A percentile compares a stretch with the other conserved stretches of the same genome.
phyloP scores from a whole-genome alignment of 2,888 invertebrate genomes.

The Drosophila rubida region DNA sequence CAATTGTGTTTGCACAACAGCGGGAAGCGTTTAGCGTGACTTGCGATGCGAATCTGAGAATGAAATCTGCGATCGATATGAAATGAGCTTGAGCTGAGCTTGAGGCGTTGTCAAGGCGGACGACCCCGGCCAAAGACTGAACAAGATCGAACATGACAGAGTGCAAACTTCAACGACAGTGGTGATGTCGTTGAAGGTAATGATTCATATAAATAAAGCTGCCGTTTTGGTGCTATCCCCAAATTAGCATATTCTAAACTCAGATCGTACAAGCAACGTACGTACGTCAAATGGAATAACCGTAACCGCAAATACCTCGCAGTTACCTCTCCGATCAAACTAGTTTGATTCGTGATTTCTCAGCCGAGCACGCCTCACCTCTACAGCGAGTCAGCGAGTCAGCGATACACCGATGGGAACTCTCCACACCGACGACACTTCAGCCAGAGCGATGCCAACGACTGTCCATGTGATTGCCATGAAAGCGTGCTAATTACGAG shows the following conservation, averaged over 20 bases:
- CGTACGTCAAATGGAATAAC: constrained; percentile 50
- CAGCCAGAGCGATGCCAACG: constrained; percentile 15
- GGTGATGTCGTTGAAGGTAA: constrained; percentile 70
- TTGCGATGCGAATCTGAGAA: constrained; percentile 31
- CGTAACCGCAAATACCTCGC: constrained; percentile 20
- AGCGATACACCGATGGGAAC: constrained; percentile 5
- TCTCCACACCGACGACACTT: constrained; percentile 1
- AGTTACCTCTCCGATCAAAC: constrained; percentile 37
- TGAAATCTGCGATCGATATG: constrained; percentile 13
- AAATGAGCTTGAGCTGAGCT: constrained; percentile 4
- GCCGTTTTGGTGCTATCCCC: constrained; percentile 49
- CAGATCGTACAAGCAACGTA: constrained; percentile 44
- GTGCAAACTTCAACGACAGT: constrained; percentile 48
- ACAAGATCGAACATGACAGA: constrained; percentile 11
- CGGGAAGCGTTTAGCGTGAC: constrained; percentile 57
- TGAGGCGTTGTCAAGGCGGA: constrained; percentile 45
- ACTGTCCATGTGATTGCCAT: constrained; percentile 61
- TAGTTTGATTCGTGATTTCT: constrained; percentile 44
- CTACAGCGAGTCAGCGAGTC: no score
- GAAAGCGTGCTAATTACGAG: constrained; percentile 57
- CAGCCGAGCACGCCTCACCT: constrained; percentile 8
- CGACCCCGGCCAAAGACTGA: constrained; percentile 23
- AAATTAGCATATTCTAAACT: constrained; percentile 70
- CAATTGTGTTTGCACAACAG: constrained; percentile 34
- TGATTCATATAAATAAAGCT: constrained; percentile 61